phyloP scores from a whole-genome alignment of 2,888 invertebrate genomes.

The Athalia rosae region DNA sequence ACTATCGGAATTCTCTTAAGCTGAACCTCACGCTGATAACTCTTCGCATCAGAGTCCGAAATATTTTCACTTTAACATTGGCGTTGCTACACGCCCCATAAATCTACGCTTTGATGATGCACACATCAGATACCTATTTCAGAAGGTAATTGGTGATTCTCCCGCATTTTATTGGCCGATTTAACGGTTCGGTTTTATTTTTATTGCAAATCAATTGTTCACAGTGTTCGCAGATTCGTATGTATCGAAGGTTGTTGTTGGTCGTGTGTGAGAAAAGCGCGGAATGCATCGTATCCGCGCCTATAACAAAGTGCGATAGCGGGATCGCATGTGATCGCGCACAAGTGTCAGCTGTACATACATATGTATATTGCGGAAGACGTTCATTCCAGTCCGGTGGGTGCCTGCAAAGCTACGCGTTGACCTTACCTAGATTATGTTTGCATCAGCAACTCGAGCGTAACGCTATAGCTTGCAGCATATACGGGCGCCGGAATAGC shows the following conservation, averaged over 20 bases:
- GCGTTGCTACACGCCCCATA: neutral
- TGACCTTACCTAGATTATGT: slow-evolving; percentile 66
- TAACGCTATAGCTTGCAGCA: slow-evolving; percentile 53
- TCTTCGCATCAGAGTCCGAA: neutral
- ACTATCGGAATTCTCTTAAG: neutral
- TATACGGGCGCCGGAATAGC: slow-evolving; percentile 6
- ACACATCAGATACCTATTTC: neutral
- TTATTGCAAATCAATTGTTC: no score
- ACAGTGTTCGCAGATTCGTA: neutral
- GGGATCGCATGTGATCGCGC: slow-evolving; percentile 8
- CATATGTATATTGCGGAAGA: slow-evolving; percentile 37
- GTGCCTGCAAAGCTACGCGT: slow-evolving; percentile 63
- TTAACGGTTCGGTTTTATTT: neutral
- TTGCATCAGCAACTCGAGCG: slow-evolving; percentile 65
- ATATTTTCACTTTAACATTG: neutral
- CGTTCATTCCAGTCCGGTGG: slow-evolving; percentile 63
- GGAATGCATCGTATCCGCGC: neutral
- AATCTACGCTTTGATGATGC: neutral
- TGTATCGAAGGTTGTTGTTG: neutral
- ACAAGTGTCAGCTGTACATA: neutral
- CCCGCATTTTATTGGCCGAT: no score
- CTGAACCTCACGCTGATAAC: neutral
- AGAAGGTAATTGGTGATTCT: no score
- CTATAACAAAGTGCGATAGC: neutral
- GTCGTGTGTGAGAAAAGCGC: neutral